Evolutionary conservation across 1,140 invertebrate genomes (phyloP).

Genomic region (Melanaphis sacchari): DNA sequence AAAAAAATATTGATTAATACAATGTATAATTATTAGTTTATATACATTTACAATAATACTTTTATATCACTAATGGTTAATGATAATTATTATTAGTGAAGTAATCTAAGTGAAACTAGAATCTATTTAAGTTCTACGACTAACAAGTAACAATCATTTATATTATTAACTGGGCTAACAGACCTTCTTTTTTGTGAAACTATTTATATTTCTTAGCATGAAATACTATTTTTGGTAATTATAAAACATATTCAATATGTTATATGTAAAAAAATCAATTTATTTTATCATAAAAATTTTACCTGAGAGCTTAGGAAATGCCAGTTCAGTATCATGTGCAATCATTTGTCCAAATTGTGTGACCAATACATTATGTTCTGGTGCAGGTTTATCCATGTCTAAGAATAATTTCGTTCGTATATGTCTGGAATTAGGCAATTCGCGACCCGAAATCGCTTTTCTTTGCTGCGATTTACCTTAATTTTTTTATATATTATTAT

Average conservation of each 20-base stretch:
- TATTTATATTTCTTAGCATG: neutral
- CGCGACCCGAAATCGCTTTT: constrained; percentile 10
- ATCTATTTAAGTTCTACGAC: too few relatives aligned
- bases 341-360: constrained; percentile 30
- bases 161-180: too few relatives aligned
- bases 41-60: too few relatives aligned
- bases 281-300: neutral
- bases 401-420: constrained; percentile 11
- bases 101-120: too few relatives aligned
- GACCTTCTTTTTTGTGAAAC: too few relatives aligned
- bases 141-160: too few relatives aligned
- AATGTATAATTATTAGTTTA: too few relatives aligned
- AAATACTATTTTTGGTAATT: neutral
- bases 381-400: neutral
- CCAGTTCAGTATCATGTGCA: constrained; percentile 24
- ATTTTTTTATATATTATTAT: neutral
- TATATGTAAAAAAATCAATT: neutral
- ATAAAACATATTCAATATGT: neutral
- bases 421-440: neutral
- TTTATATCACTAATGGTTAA: too few relatives aligned
- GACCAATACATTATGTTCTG: neutral
- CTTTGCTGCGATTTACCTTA: neutral
- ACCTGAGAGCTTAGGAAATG: neutral
- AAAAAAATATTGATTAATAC: too few relatives aligned
- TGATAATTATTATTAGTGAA: too few relatives aligned